Conservation (phyloP, 2,797 vertebrate species). For the Parauchenoglanis ngamensis region DNA sequence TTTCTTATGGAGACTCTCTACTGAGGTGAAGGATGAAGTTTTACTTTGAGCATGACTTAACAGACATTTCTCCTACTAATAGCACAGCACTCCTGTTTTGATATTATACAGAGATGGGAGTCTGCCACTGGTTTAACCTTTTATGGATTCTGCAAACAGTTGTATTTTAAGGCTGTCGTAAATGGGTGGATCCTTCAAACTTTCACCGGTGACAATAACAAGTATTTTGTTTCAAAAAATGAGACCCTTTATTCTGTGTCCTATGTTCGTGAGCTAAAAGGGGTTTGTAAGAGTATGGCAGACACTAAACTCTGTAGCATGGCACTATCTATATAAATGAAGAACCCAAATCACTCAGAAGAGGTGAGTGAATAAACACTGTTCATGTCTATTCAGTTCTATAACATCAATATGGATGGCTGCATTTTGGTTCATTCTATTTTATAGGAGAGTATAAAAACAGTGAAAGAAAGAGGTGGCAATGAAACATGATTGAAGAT, state of each 20-base stretch:
- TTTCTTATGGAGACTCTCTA: slow-evolving; percentile 36
- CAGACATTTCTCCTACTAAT: slow-evolving; percentile 51
- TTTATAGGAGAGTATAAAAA: slow-evolving; percentile 20
- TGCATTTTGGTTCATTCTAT: slow-evolving; percentile 1
- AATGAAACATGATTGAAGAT: slow-evolving; percentile 40
- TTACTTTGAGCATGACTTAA: slow-evolving; percentile 59
- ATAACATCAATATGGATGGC: not conserved
- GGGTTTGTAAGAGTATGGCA: not conserved
- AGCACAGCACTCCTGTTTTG: not conserved
- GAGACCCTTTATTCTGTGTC: not conserved
- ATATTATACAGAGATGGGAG: not conserved
- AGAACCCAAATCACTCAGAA: too few relatives aligned
- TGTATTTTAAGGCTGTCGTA: not conserved
- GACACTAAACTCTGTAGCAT: not conserved
- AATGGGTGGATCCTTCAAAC: not conserved
- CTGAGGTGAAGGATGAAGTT: slow-evolving; percentile 52
- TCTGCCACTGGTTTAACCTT: not conserved
- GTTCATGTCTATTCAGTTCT: not conserved
- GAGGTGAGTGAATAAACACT: not conserved
- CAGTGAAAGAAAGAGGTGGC: slow-evolving; percentile 47
- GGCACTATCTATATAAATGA: not conserved
- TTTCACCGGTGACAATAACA: not conserved
- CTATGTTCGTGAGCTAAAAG: not conserved
- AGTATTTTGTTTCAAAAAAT: not conserved
- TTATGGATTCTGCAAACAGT: not conserved